Conservation (phyloP, 2,113 vertebrate genomes). For the Hippoglossus stenolepis region DNA sequence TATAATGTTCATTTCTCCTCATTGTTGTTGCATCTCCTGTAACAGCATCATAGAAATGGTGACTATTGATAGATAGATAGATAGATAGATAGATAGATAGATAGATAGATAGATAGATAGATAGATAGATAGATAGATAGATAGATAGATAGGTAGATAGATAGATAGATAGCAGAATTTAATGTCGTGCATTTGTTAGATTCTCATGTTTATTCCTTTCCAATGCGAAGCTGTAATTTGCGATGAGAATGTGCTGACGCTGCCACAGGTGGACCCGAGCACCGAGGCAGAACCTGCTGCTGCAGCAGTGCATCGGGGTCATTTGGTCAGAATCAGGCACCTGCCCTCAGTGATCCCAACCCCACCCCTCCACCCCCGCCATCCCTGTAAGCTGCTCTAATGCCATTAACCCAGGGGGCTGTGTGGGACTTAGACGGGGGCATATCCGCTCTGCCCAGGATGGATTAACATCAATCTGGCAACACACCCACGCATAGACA, state of each 20-base stretch:
- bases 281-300: conserved; percentile 4
- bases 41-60: background rate
- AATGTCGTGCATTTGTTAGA: background rate
- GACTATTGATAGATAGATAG: too few species aligned
- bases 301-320: conserved; percentile 50
- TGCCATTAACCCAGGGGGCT: conserved; percentile 62
- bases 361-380: background rate
- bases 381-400: conserved; percentile 66
- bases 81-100: too few species aligned
- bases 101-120: too few species aligned
- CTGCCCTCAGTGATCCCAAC: background rate
- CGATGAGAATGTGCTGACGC: background rate
- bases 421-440: conserved; percentile 36
- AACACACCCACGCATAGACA: conserved; percentile 6
- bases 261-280: background rate
- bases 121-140: too few species aligned
- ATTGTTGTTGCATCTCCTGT: background rate
- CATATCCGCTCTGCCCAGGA: conserved; percentile 43
- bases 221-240: background rate
- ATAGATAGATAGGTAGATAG: too few species aligned
- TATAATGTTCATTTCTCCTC: too few species aligned
- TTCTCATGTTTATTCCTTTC: background rate
- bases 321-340: conserved; percentile 42
- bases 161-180: background rate
- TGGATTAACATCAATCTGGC: conserved; percentile 68